Conservation (phyloP, 2,888 invertebrate genomes). For the Thera britannica region DNA sequence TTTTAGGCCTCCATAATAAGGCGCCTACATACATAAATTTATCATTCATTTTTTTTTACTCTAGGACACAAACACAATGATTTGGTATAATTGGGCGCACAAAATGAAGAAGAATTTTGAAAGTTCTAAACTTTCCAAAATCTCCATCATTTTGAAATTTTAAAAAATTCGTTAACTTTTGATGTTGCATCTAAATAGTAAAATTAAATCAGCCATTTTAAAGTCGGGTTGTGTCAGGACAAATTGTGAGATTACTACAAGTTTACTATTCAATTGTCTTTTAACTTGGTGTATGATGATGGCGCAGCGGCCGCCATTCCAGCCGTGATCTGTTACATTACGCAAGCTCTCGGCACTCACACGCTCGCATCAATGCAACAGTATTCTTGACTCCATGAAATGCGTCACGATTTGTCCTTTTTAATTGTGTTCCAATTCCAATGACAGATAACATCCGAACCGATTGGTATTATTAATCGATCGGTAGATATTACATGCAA, state of each 20-base stretch:
- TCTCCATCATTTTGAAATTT: too few species aligned
- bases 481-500: slow-evolving; percentile 32
- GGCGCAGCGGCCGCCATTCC: slow-evolving; percentile 15
- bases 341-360: slow-evolving; percentile 53
- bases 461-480: slow-evolving; percentile 22
- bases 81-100: too few species aligned
- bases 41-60: too few species aligned
- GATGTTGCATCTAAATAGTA: too few species aligned
- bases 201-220: too few species aligned
- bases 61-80: too few species aligned
- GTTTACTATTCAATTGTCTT: slow-evolving; percentile 21
- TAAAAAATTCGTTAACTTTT: too few species aligned
- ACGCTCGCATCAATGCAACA: slow-evolving; percentile 50
- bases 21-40: not conserved
- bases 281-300: slow-evolving; percentile 16
- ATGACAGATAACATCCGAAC: slow-evolving; percentile 46
- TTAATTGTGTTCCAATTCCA: slow-evolving; percentile 61
- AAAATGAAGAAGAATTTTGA: too few species aligned
- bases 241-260: slow-evolving; percentile 2
- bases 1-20: slow-evolving; percentile 15
- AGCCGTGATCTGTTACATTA: slow-evolving; percentile 54
- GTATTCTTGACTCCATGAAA: slow-evolving; percentile 51
- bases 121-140: too few species aligned
- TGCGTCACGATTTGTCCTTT: slow-evolving; percentile 65
- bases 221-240: not conserved